Percentiles rank a stretch among this genome's conserved stretches.
Evolutionary conservation across 2,888 invertebrate genomes (phyloP).

Genomic region (Eupithecia pulchellata): DNA sequence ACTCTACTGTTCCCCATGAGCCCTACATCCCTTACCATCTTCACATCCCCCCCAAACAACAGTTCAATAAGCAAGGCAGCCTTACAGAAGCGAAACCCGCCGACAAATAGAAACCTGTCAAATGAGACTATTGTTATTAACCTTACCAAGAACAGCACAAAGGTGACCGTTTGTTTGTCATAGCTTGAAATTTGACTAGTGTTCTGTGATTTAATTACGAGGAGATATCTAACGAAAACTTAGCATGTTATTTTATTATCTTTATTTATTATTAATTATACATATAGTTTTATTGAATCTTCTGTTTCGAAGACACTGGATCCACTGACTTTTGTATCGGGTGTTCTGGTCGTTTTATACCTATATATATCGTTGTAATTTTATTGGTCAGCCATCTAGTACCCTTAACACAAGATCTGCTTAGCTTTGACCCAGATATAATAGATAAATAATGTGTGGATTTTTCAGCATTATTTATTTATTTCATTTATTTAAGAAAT

Average conservation of each 20-base stretch:
- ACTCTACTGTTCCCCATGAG: neutral
- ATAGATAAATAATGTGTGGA: too few relatives aligned
- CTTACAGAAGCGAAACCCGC: constrained; percentile 51
- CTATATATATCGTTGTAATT: too few relatives aligned
- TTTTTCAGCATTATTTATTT: too few relatives aligned
- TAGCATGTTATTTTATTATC: neutral
- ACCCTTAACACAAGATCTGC: too few relatives aligned
- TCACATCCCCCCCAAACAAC: neutral
- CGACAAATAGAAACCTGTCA: constrained; percentile 63
- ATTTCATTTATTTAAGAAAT: too few relatives aligned
- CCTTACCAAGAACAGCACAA: constrained; percentile 57
- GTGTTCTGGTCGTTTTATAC: too few relatives aligned
- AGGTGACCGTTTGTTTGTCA: constrained; percentile 61
- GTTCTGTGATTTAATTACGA: neutral
- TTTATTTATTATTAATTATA: too few relatives aligned
- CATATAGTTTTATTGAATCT: too few relatives aligned
- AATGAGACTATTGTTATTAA: constrained; percentile 63
- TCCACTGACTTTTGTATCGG: too few relatives aligned
- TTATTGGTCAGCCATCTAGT: too few relatives aligned
- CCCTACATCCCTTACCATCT: neutral
- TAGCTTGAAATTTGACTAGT: constrained; percentile 12
- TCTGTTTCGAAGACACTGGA: too few relatives aligned
- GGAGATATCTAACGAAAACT: neutral
- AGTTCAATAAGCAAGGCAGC: constrained; percentile 42
- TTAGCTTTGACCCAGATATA: too few relatives aligned